Conservation (phyloP, 2,888 invertebrate species). For the Epinotia bilunana region DNA sequence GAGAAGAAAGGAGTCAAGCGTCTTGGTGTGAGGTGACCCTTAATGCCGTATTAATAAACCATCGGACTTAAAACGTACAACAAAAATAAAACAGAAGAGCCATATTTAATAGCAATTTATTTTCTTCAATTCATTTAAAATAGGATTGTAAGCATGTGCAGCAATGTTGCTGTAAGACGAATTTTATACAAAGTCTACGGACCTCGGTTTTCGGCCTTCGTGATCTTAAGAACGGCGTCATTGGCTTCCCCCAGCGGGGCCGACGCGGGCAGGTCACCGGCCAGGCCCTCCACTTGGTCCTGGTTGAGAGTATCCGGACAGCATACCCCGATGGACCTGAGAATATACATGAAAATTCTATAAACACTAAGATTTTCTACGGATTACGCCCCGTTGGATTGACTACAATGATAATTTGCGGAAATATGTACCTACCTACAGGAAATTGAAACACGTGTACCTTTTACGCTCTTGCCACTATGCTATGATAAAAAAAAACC, state of each 20-base stretch:
- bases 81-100: constrained; percentile 23
- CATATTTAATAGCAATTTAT: constrained; percentile 26
- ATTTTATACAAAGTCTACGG: constrained; percentile 47
- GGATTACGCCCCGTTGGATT: too few species aligned
- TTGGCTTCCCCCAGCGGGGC: constrained; percentile 78
- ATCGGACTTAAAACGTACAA: neutral
- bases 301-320: constrained; percentile 84
- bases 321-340: constrained; percentile 87
- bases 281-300: constrained; percentile 75
- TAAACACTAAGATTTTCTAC: too few species aligned
- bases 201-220: constrained; percentile 75
- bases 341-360: neutral
- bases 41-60: too few species aligned
- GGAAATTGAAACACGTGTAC: too few species aligned
- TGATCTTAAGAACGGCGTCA: constrained; percentile 70
- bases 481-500: too few species aligned
- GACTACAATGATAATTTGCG: too few species aligned
- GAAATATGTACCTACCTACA: too few species aligned
- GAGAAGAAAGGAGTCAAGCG: too few species aligned
- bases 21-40: too few species aligned
- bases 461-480: too few species aligned
- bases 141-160: neutral
- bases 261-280: constrained; percentile 79
- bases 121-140: neutral
- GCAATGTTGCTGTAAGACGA: neutral